Base-by-base conservation (phyloP, 2,888 invertebrate species). In the Caenorhabditis plicata region DNA sequence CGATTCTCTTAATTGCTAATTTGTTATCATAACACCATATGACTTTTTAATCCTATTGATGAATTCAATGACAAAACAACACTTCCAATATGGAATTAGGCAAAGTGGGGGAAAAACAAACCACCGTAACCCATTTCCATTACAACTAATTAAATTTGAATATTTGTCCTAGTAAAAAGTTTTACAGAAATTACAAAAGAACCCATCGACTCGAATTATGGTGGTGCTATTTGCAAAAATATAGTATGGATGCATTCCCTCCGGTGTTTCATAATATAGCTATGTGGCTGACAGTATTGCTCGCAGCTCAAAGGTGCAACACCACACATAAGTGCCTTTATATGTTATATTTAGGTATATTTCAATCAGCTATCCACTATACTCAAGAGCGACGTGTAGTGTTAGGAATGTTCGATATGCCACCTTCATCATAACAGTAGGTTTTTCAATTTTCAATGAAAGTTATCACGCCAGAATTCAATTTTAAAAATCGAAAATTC, bases 301-400 rank as follows among this genome's bases (percentile, higher is more conserved):
- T 94, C 60, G 93, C 93, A 0, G 89, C 90, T 17, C 94, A 94
- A 83, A 86, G 93, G 71, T 78, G 17, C 9, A 41, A 11, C 23
- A 9, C 20, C 19, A 20, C 8, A 20, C 4, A 13, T 5, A 20
- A 8, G n/a, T 27, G 13, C 15, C 4, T 8, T 1, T 20, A 23
- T 15, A 13, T 11, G 13, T 15, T 42, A 29, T 17, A 41, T 72
- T 26, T 53, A 79, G 79, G 42, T 94, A 92, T 84, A 90, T 94
- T 75, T 94, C 92, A 83, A 92, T 94, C 1, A 93, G 92, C 80
- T 92, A 92, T 82, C 91, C 92, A 0, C 88, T 91, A 0, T 87
- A 89, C 64, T 93, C 93, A 0, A 86, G 90, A 55, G 88, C 88
- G n/a, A 85, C 86, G 83, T 87, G 87, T 79, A 86, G 85, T 19